Evolutionary conservation across 2,888 invertebrate genomes (phyloP), one percentile per base, ranked within the genome.

Genomic region (Epiblema foenella): DNA sequence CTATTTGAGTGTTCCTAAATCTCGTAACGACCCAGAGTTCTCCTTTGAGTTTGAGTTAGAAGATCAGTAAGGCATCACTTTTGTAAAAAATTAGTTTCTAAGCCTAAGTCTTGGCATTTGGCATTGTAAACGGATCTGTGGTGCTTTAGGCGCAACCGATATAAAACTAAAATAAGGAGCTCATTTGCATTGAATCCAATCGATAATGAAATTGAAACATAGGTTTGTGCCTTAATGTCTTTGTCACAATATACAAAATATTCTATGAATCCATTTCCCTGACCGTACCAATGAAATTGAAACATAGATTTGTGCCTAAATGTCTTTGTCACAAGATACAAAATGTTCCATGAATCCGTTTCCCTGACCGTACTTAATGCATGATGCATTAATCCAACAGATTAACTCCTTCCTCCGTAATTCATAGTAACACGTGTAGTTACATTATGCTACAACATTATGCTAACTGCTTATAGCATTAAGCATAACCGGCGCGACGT

Each of bases 381-480:
- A 17, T 11, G 29, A 17, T 11, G 29, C 57, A 17, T 57, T 57
- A 33, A 57, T 57, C 33, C 17, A n/a, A 57, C 33, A 57, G 33
- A 33, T 57, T 57, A 57, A 29, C 29, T 29, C 24, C 54, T 56
- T 56, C 56, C 20, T n/a, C 56, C 3, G 46, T 46, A 46, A 42
- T 15, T 42, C 18, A 37, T 20, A 52, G 37, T 37, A 33, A 51
- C 51, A 37, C 51, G 18, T 63, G 63, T 60, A 58, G 42, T 20
- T 59, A 59, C 20, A 59, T 59, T 42, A 63, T 11, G 33, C 63
- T 63, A 52, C 33, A 63, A 63, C 10, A 54, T 64, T 64, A 64
- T 64, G 54, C 52, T 64, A 64, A 64, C 52, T 64, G 4, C 24
- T 24, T 24, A 39, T 39, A 64, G 24, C 24, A 64, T 54, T 54